phyloP scores from a whole-genome alignment of 2,888 invertebrate genomes.

The Phengaris alcon region DNA sequence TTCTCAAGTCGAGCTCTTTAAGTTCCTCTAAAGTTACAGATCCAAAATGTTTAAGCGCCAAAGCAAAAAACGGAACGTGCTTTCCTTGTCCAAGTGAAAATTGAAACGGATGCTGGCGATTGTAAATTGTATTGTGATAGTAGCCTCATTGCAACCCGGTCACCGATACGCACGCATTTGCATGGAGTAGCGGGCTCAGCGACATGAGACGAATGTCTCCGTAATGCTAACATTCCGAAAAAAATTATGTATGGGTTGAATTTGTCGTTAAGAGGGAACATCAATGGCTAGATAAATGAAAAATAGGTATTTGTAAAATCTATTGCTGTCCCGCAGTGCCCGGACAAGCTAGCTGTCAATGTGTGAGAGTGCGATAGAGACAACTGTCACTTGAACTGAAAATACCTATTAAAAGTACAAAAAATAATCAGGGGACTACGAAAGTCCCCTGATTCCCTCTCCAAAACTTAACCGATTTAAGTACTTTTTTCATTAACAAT shows the following conservation, averaged over 20 bases:
- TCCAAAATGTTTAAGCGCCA: not conserved
- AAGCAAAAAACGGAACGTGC: not conserved
- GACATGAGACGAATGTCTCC: conserved; percentile 48
- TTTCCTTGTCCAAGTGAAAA: conserved; percentile 14
- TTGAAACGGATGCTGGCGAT: conserved; percentile 21
- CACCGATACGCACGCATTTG: conserved; percentile 70
- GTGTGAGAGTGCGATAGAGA: no score
- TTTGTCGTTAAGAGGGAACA: no score
- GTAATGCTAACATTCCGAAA: not conserved
- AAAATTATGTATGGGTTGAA: not conserved
- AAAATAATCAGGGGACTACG: no score
- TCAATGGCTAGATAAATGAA: no score
- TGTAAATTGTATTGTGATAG: conserved; percentile 35
- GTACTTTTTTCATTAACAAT: no score
- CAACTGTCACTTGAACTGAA: no score
- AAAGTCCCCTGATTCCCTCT: no score
- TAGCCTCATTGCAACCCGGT: conserved; percentile 73
- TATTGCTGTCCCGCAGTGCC: no score
- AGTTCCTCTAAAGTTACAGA: not conserved
- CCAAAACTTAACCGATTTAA: no score
- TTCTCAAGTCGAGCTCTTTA: not conserved
- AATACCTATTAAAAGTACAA: no score
- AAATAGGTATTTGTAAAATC: no score
- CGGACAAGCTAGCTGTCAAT: no score
- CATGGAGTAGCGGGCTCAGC: conserved; percentile 71